Evolutionary conservation across 2,113 vertebrate genomes (phyloP), one percentile per base, ranked within the genome.

Genomic region (Sylvia atricapilla): DNA sequence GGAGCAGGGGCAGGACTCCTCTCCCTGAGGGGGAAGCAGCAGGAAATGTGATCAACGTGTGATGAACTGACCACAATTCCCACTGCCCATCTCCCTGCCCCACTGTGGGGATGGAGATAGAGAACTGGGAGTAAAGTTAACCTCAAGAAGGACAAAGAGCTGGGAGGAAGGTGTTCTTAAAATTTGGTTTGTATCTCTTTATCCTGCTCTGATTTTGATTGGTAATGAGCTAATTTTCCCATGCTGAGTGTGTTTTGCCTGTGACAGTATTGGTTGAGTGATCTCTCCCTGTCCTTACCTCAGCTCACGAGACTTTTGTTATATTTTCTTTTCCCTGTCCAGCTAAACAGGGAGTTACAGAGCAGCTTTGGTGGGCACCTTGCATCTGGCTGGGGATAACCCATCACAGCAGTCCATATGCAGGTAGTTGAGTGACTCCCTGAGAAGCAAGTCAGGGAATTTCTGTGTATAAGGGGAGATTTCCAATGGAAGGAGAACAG

Each of bases 31-130:
- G 30, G 24, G 24, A n/a, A 21, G 53, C 33, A 60, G n/a, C 46
- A 67, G 33, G 9, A 46, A 28, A 46, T 55, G 68, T 14, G 33
- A n/a, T 21, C 28, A 39, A 0, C 0, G 0, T 6, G 23, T 24
- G 76, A 4, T 33, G 33, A 24, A 16, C 33, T 80, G 66, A 56
- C 25, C 13, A 7, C 17, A 37, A 3, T 7, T 31, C 15, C 31
- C 52, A 39, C 12, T 67, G 43, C 43, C 33, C 37, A 8, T 27
- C 12, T 52, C 23, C 44, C 52, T 52, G 37, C 0, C 0, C 52
- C 44, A 37, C 37, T 52, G 12, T 13, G 28, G 28, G 20, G 11
- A 6, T 33, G 24, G 24, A 67, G 7, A 15, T 2, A 9, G 28
- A 10, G 19, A 82, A 53, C 0, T 8, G 6, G 10, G 23, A 15